These are phyloP conservation scores for Centropyge bicolor DNA, from an alignment of 2,797 vertebrate species.

Conservation along the genomic window DNA sequence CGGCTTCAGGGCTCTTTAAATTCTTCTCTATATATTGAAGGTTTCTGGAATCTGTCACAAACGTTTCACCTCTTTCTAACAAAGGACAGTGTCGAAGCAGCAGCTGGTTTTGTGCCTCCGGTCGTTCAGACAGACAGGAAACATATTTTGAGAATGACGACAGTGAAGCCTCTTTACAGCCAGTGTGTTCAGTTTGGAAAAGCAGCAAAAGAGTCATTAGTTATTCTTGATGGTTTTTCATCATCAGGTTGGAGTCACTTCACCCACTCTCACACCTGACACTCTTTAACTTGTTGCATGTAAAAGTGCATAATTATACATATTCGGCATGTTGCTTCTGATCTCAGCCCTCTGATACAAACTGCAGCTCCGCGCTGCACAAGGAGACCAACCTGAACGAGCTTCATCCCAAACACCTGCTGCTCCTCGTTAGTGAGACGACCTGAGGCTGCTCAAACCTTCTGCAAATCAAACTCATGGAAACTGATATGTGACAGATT, in stretches of 20 bases:
- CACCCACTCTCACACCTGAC: not conserved
- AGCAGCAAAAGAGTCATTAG: not conserved
- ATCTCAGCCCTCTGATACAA: too few species aligned
- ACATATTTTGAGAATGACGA: not conserved
- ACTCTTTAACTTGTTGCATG: not conserved
- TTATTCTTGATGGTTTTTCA: not conserved
- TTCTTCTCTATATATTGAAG: not conserved
- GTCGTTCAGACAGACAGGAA: not conserved
- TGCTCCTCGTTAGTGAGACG: too few species aligned
- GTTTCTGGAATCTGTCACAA: slow-evolving; percentile 5
- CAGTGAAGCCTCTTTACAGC: not conserved
- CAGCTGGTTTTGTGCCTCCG: not conserved
- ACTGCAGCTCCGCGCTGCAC: too few species aligned
- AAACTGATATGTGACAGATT: too few species aligned
- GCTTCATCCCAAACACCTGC: too few species aligned
- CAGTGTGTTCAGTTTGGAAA: not conserved
- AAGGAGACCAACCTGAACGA: too few species aligned
- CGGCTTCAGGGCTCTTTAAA: too few species aligned
- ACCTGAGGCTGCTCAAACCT: too few species aligned
- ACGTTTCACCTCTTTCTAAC: not conserved
- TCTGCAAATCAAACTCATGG: too few species aligned
- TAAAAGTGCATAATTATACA: too few species aligned
- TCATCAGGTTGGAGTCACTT: not conserved
- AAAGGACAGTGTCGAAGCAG: not conserved
- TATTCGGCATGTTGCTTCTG: too few species aligned